Conservation (phyloP, 2,888 invertebrate genomes). For the Drosophila longiperda region DNA sequence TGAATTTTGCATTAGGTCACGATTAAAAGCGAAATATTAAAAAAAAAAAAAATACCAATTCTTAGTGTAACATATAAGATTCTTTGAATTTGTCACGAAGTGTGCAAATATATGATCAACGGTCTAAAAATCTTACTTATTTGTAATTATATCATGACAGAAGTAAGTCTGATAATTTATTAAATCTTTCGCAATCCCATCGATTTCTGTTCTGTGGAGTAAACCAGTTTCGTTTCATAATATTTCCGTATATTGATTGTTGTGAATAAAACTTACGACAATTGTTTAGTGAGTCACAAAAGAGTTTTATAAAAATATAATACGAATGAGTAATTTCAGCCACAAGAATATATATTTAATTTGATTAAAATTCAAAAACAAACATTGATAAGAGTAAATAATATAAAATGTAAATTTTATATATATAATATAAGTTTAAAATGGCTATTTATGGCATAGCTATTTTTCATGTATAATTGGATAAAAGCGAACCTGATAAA, state of each 20-base stretch:
- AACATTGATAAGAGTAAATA: neutral
- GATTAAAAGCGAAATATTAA: conserved; percentile 7
- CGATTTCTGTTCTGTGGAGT: neutral
- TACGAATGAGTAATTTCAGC: neutral
- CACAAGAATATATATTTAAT: neutral
- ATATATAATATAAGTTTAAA: neutral
- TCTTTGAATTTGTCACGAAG: conserved; percentile 2
- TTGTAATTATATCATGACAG: neutral
- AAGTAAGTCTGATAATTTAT: neutral
- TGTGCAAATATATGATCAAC: neutral
- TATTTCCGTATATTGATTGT: neutral
- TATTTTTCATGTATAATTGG: neutral
- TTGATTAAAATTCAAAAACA: no score
- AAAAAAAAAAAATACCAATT: neutral
- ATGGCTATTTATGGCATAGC: neutral
- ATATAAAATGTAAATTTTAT: neutral
- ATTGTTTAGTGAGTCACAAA: conserved; percentile 7
- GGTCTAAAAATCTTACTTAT: no score
- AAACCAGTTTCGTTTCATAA: neutral
- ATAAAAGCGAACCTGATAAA: neutral
- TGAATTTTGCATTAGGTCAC: conserved; percentile 32
- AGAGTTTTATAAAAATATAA: neutral
- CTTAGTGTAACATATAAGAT: neutral
- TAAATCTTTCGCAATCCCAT: neutral
- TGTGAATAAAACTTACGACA: neutral